These are phyloP conservation scores for Fissipunctia ypsillon DNA, from an alignment of 2,888 invertebrate genomes.

Conservation along the genomic window DNA sequence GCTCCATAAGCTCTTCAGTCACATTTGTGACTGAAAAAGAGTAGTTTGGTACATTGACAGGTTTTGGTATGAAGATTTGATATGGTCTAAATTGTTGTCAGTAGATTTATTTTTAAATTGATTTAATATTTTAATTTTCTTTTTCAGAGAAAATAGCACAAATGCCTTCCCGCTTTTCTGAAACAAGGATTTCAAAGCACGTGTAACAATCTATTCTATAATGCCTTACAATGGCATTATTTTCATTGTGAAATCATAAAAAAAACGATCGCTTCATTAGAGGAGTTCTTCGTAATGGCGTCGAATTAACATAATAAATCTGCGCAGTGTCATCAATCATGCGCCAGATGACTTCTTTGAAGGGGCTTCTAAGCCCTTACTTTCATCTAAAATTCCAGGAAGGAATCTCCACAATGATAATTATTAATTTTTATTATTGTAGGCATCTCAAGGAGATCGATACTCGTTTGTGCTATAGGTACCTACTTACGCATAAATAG, in stretches of 20 bases:
- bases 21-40: not conserved
- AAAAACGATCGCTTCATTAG: constrained; percentile 62
- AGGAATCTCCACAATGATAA: constrained; percentile 73
- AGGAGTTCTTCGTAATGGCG: constrained; percentile 70
- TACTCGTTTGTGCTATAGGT: not conserved
- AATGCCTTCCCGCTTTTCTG: not conserved
- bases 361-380: constrained; percentile 89
- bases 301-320: constrained; percentile 90
- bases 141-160: not conserved
- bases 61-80: not conserved
- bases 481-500: not conserved
- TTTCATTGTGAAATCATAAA: constrained; percentile 23
- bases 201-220: not conserved
- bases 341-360: constrained; percentile 83
- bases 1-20: no score
- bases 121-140: not conserved
- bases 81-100: not conserved
- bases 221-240: not conserved
- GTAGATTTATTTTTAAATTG: not conserved
- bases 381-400: constrained; percentile 82
- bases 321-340: constrained; percentile 86
- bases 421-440: constrained; percentile 74
- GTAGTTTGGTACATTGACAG: not conserved
- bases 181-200: not conserved
- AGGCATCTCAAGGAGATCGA: constrained; percentile 32